phyloP scores from a whole-genome alignment of 2,888 invertebrate species.

The Magallana nippona region DNA sequence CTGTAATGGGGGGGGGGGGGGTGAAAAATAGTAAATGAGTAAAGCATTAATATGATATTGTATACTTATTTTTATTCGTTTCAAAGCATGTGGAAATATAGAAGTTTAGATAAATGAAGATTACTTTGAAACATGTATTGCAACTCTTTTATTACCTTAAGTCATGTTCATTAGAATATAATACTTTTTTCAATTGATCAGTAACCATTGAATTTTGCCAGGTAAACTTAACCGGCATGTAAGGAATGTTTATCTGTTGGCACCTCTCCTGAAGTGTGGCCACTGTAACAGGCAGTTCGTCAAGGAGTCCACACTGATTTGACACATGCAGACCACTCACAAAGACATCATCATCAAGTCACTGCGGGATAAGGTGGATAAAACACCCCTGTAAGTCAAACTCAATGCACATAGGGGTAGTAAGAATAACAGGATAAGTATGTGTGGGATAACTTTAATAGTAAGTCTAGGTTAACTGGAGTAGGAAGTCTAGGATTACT shows the following conservation, averaged over 20 bases:
- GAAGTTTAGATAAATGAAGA: too few relatives aligned
- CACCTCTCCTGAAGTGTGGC: conserved; percentile 69
- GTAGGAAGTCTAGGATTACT: too few relatives aligned
- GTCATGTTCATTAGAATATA: too few relatives aligned
- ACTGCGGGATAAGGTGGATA: conserved; percentile 32
- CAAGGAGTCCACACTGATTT: conserved; percentile 72
- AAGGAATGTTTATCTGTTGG: conserved; percentile 66
- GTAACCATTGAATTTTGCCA: conserved; percentile 48
- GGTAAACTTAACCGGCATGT: conserved; percentile 75
- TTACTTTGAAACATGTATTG: too few relatives aligned
- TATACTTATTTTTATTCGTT: not conserved
- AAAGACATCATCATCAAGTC: conserved; percentile 65
- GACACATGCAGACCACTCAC: conserved; percentile 73
- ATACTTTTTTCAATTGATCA: too few relatives aligned
- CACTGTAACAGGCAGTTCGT: conserved; percentile 73
- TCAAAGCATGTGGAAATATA: too few relatives aligned
- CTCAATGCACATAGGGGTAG: too few relatives aligned
- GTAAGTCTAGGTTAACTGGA: too few relatives aligned
- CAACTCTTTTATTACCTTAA: too few relatives aligned
- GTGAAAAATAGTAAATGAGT: not conserved
- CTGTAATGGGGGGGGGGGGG: not conserved
- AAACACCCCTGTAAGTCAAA: not conserved
- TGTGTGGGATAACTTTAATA: too few relatives aligned
- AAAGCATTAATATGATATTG: not conserved
- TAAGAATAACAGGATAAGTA: too few relatives aligned